Base-by-base conservation (phyloP, 2,888 invertebrate species). In the Synergus itoensis region DNA sequence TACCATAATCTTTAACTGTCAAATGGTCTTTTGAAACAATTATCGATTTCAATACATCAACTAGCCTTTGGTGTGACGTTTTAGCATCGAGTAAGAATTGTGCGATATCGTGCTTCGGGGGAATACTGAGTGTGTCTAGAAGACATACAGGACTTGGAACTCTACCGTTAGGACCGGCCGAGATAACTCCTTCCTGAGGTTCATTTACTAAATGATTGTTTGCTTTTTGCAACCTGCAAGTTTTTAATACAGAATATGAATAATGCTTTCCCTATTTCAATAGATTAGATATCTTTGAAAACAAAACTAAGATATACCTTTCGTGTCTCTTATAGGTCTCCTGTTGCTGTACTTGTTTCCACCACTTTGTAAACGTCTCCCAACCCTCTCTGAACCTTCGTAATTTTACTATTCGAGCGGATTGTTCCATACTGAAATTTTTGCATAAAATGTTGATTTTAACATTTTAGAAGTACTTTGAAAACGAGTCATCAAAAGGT, bases 361-460 rank as follows among this genome's bases (percentile, higher is more conserved):
- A 82, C 75, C 85, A 84, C 7, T 84, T 83, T 64, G 86, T 89
- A 64, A 87, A 88, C 28, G 89, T 77, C 82, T 89, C 87, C 87
- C 89, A 90, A 43, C 87, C 88, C 77, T 89, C 88, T 65, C 88
- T 84, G 57, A 89, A 86, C 81, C 88, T 88, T 79, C 87, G 88
- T 76, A 89, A 86, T 62, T 88, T 87, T 48, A 86, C 85, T 80
- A 88, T 85, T 81, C 88, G 88, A 78, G 87, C 86, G 18, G 89
- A 87, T 84, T 90, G 89, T 79, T 89, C 89, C 57, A 87, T 87
- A 82, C 90, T 91, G 53, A 81, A 89, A 65, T 40, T 40, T 43
- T 28, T 4, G 12, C 9, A 86, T 77, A 79, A 18, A 65, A 60
- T 53, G 77, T 63, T 81, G 41, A 77, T 76, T 48, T 53, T 40